Conservation (phyloP, 2,113 vertebrate genomes). For the Dendropsophus ebraccatus region DNA sequence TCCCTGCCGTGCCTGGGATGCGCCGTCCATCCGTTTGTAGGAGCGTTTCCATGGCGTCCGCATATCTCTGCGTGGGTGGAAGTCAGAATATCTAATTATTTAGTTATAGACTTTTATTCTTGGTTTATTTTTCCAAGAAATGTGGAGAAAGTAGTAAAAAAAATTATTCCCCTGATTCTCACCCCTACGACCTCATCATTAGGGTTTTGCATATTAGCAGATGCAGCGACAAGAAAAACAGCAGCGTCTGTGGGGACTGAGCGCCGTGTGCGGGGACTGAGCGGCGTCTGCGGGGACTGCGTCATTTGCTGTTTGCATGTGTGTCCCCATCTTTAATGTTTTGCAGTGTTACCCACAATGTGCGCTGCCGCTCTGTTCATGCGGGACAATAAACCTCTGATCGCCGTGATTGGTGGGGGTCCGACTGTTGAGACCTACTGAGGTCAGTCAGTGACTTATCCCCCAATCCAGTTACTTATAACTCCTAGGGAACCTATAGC, state of each 20-base stretch:
- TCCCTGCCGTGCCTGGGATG: neutral
- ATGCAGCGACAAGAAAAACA: neutral
- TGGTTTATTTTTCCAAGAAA: neutral
- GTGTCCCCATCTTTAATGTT: neutral
- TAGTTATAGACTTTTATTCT: neutral
- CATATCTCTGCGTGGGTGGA: neutral
- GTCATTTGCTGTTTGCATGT: neutral
- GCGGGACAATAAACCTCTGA: too few relatives aligned
- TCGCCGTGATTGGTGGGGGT: too few relatives aligned
- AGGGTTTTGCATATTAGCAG: neutral
- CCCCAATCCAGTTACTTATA: too few relatives aligned
- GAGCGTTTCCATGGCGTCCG: conserved; percentile 5
- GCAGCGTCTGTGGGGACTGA: neutral
- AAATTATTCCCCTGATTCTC: too few relatives aligned
- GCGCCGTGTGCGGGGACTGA: neutral
- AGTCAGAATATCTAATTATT: neutral
- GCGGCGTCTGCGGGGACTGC: neutral
- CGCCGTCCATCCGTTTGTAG: neutral
- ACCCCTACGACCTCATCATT: neutral
- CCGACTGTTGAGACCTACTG: too few relatives aligned
- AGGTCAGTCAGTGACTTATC: too few relatives aligned
- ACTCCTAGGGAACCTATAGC: too few relatives aligned
- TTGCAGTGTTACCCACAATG: neutral
- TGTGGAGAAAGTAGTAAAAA: neutral
- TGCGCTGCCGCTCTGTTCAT: too few relatives aligned